A percentile compares a stretch with the other conserved stretches of the same genome.
Conservation (phyloP, 1,140 invertebrate genomes). For the Drosophila mojavensis region DNA sequence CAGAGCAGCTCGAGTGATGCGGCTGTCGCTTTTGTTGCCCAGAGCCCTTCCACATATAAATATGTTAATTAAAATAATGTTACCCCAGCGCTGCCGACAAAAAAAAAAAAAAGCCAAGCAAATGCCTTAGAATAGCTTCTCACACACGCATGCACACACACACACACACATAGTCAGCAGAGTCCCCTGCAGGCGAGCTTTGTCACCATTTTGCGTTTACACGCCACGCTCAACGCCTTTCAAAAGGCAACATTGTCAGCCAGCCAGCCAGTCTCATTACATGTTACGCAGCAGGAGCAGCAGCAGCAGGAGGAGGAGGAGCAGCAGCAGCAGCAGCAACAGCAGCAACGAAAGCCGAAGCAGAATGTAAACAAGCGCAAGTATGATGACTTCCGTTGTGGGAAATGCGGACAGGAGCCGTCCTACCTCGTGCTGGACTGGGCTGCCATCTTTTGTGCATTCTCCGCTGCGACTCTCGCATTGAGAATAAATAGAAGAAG, state of each 20-base stretch:
- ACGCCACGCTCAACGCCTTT: conserved; percentile 78
- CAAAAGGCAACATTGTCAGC: conserved; percentile 51
- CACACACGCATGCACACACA: conserved; percentile 5
- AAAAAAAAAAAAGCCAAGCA: conserved; percentile 65
- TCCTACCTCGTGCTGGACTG: neutral
- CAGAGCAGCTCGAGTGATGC: conserved; percentile 22
- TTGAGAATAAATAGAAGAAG: conserved; percentile 80
- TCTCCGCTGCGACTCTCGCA: conserved; percentile 45
- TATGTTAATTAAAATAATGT: conserved; percentile 83
- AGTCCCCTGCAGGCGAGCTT: conserved; percentile 70
- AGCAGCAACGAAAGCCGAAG: conserved; percentile 16
- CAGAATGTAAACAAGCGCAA: conserved; percentile 61
- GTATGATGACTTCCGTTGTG: conserved; percentile 76
- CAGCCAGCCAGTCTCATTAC: conserved; percentile 47
- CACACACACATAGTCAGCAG: conserved; percentile 12
- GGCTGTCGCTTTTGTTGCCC: conserved; percentile 54
- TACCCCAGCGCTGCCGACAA: conserved; percentile 58
- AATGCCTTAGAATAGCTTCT: conserved; percentile 76
- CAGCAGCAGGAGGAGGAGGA: conserved; percentile 6
- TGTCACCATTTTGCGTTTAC: conserved; percentile 79
- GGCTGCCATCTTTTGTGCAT: conserved; percentile 59
- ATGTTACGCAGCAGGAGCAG: conserved; percentile 57
- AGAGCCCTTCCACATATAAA: conserved; percentile 56
- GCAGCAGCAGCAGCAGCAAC: conserved; percentile 21
- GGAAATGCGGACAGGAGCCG: conserved; percentile 68